A percentile compares a stretch with the other conserved stretches of the same genome.
phyloP scores from a whole-genome alignment of 2,888 invertebrate genomes.

The Tinea trinotella region DNA sequence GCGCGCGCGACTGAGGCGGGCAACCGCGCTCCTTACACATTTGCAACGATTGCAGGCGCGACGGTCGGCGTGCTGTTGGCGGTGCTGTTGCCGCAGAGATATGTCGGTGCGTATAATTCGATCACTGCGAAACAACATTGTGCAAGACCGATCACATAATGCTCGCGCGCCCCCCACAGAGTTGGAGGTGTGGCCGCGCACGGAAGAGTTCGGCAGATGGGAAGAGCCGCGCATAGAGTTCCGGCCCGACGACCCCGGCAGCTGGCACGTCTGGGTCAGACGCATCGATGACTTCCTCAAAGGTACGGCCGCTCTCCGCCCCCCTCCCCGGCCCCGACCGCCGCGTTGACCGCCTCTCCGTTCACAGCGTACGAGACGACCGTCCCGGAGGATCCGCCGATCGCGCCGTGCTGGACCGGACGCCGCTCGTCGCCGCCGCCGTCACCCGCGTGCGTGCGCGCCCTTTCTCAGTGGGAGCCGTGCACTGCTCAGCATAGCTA shows the following conservation, averaged over 20 bases:
- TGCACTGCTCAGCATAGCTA: conserved; percentile 79
- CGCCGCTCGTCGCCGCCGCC: conserved; percentile 43
- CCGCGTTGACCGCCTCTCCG: background rate
- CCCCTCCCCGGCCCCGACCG: background rate
- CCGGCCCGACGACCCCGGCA: conserved; percentile 48
- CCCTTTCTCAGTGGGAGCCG: conserved; percentile 53
- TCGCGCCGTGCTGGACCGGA: conserved; percentile 51
- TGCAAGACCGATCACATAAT: too few relatives aligned
- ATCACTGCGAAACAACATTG: background rate
- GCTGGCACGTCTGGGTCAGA: conserved; percentile 57
- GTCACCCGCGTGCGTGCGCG: conserved; percentile 43
- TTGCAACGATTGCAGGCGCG: conserved; percentile 42
- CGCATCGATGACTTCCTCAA: conserved; percentile 54
- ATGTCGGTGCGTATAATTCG: conserved; percentile 45
- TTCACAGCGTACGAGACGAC: conserved; percentile 50
- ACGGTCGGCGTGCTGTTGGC: conserved; percentile 47
- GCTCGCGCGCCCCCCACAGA: too few relatives aligned
- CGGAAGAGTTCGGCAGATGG: conserved; percentile 40
- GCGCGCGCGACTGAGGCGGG: too few relatives aligned
- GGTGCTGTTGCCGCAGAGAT: conserved; percentile 44
- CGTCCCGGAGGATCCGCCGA: conserved; percentile 53
- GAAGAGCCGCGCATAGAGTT: conserved; percentile 58
- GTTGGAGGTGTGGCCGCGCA: conserved; percentile 58
- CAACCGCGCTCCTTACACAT: background rate
- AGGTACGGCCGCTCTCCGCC: conserved; percentile 30